Conservation (phyloP, 2,797 vertebrate genomes). For the Craterocephalus amniculus region DNA sequence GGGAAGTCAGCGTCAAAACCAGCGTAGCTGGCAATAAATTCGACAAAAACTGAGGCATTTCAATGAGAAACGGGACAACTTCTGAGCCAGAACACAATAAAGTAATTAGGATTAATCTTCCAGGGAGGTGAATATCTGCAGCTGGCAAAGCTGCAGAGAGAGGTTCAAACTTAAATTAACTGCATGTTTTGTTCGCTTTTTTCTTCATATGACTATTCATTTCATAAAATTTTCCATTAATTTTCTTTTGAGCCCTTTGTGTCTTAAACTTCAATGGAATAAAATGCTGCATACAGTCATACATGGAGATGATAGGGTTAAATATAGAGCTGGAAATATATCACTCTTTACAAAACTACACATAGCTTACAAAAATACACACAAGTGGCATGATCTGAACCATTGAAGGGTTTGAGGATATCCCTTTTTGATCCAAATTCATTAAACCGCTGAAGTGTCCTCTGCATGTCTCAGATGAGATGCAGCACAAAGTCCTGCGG, state of each 20-base stretch:
- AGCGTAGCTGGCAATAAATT: not conserved
- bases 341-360: constrained; percentile 14
- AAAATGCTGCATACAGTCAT: constrained; percentile 1
- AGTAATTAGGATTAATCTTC: not conserved
- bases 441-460: constrained; percentile 7
- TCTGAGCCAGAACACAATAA: not conserved
- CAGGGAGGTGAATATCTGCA: not conserved
- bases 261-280: constrained; percentile 11
- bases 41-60: not conserved
- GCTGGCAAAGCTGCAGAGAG: not conserved
- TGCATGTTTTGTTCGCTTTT: constrained; percentile 13
- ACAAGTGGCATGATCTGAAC: not conserved
- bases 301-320: not conserved
- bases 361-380: constrained; percentile 1
- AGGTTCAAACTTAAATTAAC: constrained; percentile 4
- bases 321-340: constrained; percentile 10
- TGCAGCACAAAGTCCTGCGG: constrained; percentile 25
- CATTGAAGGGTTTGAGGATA: not conserved
- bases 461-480: constrained; percentile 15
- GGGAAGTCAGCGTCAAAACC: not conserved
- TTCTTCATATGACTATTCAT: constrained; percentile 13
- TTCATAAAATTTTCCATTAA: not conserved
- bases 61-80: not conserved
- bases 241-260: constrained; percentile 9
- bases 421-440: constrained; percentile 5